Evolutionary conservation across 2,888 invertebrate genomes (phyloP).

Genomic region (Lydus trimaculatus): DNA sequence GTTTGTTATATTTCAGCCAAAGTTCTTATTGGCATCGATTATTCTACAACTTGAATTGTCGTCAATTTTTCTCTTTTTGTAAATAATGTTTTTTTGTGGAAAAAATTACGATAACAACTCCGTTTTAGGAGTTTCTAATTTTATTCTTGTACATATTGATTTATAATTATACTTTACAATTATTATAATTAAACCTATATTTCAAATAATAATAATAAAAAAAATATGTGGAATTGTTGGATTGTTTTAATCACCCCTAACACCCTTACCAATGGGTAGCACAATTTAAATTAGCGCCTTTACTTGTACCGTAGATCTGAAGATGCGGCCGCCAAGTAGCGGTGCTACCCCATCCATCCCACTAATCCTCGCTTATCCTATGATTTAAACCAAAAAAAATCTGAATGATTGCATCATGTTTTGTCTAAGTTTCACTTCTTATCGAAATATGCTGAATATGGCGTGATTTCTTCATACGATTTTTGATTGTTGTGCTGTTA

Average conservation of each 20-base stretch:
- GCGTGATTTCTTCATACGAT: neutral
- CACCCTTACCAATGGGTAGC: too few relatives aligned
- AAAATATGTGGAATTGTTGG: neutral
- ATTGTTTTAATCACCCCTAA: too few relatives aligned
- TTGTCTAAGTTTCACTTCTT: neutral
- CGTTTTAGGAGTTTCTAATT: conserved; percentile 57
- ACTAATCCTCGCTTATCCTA: too few relatives aligned
- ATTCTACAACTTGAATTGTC: neutral
- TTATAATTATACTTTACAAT: conserved; percentile 44
- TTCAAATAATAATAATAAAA: conserved; percentile 37
- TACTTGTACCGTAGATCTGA: too few relatives aligned
- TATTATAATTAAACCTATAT: conserved; percentile 47
- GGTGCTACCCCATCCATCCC: too few relatives aligned
- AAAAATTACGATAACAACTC: conserved; percentile 35
- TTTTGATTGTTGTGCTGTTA: neutral
- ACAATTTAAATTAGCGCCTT: too few relatives aligned
- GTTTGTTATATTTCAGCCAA: conserved; percentile 29
- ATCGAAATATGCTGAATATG: neutral
- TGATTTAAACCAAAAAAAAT: neutral
- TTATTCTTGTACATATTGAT: conserved; percentile 55
- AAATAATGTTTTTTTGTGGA: neutral
- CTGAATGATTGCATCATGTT: neutral
- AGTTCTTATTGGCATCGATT: conserved; percentile 39
- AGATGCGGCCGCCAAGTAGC: too few relatives aligned
- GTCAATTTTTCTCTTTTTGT: neutral